phyloP scores from a whole-genome alignment of 2,888 invertebrate genomes.

The Saturnia pavonia region DNA sequence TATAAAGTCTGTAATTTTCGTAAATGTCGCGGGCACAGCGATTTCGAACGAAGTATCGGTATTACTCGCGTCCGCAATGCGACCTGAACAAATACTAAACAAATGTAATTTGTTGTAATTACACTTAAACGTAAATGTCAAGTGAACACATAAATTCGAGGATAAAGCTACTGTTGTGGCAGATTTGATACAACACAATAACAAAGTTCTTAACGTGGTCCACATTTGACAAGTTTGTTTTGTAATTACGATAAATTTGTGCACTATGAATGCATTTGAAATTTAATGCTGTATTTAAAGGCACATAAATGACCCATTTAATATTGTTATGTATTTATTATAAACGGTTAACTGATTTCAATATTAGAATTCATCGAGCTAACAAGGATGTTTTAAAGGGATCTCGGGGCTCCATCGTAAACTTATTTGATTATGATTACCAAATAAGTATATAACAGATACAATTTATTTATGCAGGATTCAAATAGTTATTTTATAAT shows the following conservation, averaged over 20 bases:
- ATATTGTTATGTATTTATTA: background rate
- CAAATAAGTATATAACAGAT: no score
- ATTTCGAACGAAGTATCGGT: background rate
- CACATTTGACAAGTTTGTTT: conserved; percentile 6
- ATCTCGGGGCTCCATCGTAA: background rate
- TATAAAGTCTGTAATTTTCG: no score
- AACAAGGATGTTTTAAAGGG: background rate
- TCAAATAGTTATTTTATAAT: no score
- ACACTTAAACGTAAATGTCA: conserved; percentile 55
- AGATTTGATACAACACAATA: conserved; percentile 18
- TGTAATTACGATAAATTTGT: conserved; percentile 13
- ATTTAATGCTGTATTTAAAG: background rate
- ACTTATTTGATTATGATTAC: no score
- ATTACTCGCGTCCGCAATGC: conserved; percentile 32
- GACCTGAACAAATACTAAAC: conserved; percentile 34
- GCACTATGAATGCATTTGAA: conserved; percentile 6
- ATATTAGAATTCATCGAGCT: background rate
- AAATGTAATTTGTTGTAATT: conserved; percentile 69
- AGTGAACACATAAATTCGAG: conserved; percentile 50
- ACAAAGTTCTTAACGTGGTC: conserved; percentile 6
- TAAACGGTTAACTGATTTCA: background rate
- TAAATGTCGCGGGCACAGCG: no score
- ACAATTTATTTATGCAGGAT: no score
- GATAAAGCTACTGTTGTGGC: conserved; percentile 40
- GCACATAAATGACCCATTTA: background rate